Evolutionary conservation across 2,888 invertebrate genomes (phyloP), one percentile per base, ranked within the genome.

Genomic region (Caenorhabditis japonica): DNA sequence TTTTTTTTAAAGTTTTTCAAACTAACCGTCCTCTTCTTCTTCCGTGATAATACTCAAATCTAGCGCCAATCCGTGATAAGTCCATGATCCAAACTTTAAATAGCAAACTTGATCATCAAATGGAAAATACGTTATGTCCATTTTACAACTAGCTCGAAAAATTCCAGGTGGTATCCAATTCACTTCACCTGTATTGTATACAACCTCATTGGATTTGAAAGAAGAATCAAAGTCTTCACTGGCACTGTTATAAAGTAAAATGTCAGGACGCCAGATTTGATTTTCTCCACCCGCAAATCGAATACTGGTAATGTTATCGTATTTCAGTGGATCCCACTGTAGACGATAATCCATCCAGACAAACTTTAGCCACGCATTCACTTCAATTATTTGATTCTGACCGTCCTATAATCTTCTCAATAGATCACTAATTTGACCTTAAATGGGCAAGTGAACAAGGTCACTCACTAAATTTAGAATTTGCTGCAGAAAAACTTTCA

Each of bases 41-140:
- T 80, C 77, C 1, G 52, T 56, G 47, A 76, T 76, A 12, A 84
- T 74, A 58, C 82, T 79, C 88, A 99, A 92, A 91, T 97, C 95
- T 90, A 99, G 91, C 93, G 85, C 85, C 10, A 84, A 77, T 1
- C 95, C 96, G 89, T 95, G 95, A 90, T 97, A 96, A 82, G 97
- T 97, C 97, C 97, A 99, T 89, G 96, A 96, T 88, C 97, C 97
- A 89, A 97, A 97, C 91, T 82, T 80, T 10, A 84, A 55, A 36
- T 75, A 80, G 47, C 85, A 85, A 0, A 77, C 75, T 60, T 84
- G 84, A 27, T 81, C 79, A 53, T 84, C 84, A 53, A 84, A 84
- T 0, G 84, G 84, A 33, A 84, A 84, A 66, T 80, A 82, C 0
- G 82, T 82, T 33, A 82, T 82, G 46, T 82, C 82, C 82, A 82